Evolutionary conservation across 1,140 invertebrate species (phyloP).

Genomic region (Halesus radiatus): DNA sequence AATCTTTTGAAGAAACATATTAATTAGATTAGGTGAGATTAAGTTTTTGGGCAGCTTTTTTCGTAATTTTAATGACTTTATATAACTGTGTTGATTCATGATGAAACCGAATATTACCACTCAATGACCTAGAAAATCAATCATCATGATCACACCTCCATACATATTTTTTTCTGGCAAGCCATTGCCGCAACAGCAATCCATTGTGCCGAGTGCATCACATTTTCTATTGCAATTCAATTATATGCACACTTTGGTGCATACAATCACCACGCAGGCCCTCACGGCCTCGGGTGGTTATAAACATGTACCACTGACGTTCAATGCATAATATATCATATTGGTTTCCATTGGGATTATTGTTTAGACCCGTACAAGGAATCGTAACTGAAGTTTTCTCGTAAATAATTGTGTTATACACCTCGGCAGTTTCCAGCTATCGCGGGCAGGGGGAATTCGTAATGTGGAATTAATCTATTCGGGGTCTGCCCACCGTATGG

Average conservation of each 20-base stretch:
- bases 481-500: slow-evolving; percentile 26
- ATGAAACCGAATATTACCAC: no score
- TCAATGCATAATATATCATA: slow-evolving; percentile 56
- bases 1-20: no score
- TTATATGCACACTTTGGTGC: slow-evolving; percentile 46
- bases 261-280: not conserved
- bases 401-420: slow-evolving; percentile 52
- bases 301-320: slow-evolving; percentile 55
- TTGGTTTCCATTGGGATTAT: slow-evolving; percentile 52
- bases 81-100: no score
- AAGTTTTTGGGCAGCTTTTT: no score
- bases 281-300: slow-evolving; percentile 50
- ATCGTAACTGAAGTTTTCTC: slow-evolving; percentile 47
- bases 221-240: slow-evolving; percentile 56
- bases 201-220: slow-evolving; percentile 36
- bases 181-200: not conserved
- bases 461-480: slow-evolving; percentile 40
- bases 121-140: not conserved
- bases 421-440: slow-evolving; percentile 18
- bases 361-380: slow-evolving; percentile 53
- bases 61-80: no score
- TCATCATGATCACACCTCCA: slow-evolving; percentile 10
- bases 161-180: not conserved
- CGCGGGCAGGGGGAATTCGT: slow-evolving; percentile 13
- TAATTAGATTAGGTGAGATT: no score